Base-by-base conservation (phyloP, 1,140 invertebrate genomes). In the Piezodorus guildinii region DNA sequence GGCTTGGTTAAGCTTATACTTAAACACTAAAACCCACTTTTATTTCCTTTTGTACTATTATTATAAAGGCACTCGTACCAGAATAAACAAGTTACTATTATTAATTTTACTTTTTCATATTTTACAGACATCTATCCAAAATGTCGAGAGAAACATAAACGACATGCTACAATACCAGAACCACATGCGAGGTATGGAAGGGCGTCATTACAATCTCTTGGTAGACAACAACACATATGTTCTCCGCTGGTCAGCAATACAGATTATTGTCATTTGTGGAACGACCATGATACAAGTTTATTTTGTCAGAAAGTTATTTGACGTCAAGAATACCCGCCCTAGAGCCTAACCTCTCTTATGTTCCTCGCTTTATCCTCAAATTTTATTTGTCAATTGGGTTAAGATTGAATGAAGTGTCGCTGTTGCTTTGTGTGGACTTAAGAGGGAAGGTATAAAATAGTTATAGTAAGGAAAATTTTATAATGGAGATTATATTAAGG, bases 221-320 rank as follows among this genome's bases (percentile, higher is more conserved):
- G 69, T 82, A 23, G 85, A 86, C 68, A 96, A 96, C 73, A 91
- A 94, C 72, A 75, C 76, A 4, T 94, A 94, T 73, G 85, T 96
- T 4, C 81, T 88, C 68, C 83, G 81, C 58, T 95, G 91, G 90
- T 95, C 92, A 0, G 70, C 95, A 5, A 77, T 83, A 39, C 91
- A 94, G 77, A 90, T 94, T 65, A 52, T 85, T n/a, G 85, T 93
- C 3, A 88, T 96, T 67, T 74, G 86, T 25, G 77, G 80, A 0
- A 87, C 90, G 0, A 87, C 85, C 23, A 78, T 82, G 15, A 69
- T 88, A 39, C 88, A 95, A 79, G 89, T 94, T 0, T 92, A 86
- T 73, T 94, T 94, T 76, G 85, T 96, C 12, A 81, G 87, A 67
- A 90, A 90, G 77, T 76, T 96, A 3, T 96, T 96, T 73, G 85